Base-by-base conservation (phyloP, 2,113 vertebrate genomes). In the Scartelaos histophorus region DNA sequence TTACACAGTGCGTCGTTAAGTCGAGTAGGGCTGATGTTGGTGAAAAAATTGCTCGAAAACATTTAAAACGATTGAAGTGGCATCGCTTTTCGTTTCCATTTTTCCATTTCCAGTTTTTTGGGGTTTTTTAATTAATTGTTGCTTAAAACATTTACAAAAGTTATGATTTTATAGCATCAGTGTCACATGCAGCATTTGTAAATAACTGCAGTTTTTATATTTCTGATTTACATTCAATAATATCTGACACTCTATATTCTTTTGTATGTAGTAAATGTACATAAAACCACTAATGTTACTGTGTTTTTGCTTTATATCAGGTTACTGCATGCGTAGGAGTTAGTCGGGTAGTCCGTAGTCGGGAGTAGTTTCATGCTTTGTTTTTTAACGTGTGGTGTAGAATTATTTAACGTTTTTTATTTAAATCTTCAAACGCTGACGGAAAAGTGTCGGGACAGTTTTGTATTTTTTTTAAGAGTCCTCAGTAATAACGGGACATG, bases 261-360 rank as follows among this genome's bases (percentile, higher is more conserved):
- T 85, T 84, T 88, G 7, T 88, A 82, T 70, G 73, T 83, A 76
- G 81, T 72, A 60, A 53, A 43, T 80, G 77, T 79, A 72, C 66
- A 56, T 80, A 66, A 13, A 46, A 70, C 73, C 83, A 62, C 47
- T 65, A 58, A 71, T 65, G 60, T 77, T 83, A 22, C 70, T 70
- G 77, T 86, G 75, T 71, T 73, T 58, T n/a, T 61, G 66, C 25
- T 84, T 66, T 73, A 70, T 34, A 34, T 61, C 15, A 7, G 64
- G 61, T 64, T 70, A 57, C 10, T 88, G 89, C 88, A 91, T 89
- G 89, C 73, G 61, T 82, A 82, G 81, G 69, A 82, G 7, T 54
- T 34, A 22, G 21, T 22, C 29, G 29, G 29, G 29, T 19, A 78
- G 57, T 77, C 0, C 7, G 38, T 43, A 43, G 10, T 43, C 22